A percentile compares a stretch with the other conserved stretches of the same genome.
These are phyloP conservation scores for Siphamia tubifer DNA, from an alignment of 2,113 vertebrate genomes.

Conservation along the genomic window DNA sequence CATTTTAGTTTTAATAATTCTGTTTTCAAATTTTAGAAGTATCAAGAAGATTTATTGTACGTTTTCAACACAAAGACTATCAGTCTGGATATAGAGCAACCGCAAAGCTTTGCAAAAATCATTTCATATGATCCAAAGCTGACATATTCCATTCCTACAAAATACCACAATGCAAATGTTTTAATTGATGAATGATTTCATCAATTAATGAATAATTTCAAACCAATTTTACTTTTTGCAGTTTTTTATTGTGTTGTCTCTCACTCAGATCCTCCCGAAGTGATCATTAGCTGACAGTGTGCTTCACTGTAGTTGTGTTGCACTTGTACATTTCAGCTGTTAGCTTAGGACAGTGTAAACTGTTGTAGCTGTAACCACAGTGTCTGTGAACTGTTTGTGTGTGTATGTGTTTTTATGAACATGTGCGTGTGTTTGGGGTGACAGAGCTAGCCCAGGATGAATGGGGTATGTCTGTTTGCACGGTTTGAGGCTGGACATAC, in stretches of 20 bases:
- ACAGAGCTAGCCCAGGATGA: not conserved
- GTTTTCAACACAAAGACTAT: not conserved
- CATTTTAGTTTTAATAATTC: not conserved
- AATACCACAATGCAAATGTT: slow-evolving; percentile 1
- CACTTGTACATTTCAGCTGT: slow-evolving; percentile 56
- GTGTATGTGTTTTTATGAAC: slow-evolving; percentile 25
- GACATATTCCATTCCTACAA: slow-evolving; percentile 11
- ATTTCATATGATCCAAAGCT: slow-evolving; percentile 11
- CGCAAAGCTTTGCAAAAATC: slow-evolving; percentile 22
- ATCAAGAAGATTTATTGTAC: not conserved
- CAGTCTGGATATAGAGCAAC: slow-evolving; percentile 17
- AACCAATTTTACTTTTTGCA: not conserved
- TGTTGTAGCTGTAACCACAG: slow-evolving; percentile 63
- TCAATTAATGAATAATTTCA: too few relatives aligned
- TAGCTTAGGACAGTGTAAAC: slow-evolving; percentile 54
- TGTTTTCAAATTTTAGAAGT: not conserved
- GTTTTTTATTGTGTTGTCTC: not conserved
- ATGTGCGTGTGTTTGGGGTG: not conserved
- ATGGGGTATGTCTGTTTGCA: slow-evolving; percentile 38
- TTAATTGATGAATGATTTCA: slow-evolving; percentile 7
- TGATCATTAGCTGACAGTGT: slow-evolving; percentile 43
- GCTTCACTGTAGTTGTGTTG: slow-evolving; percentile 52
- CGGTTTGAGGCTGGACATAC: slow-evolving; percentile 64
- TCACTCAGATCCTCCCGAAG: not conserved
- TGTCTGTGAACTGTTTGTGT: slow-evolving; percentile 25